Evolutionary conservation across 2,113 vertebrate genomes (phyloP).

Genomic region (Paradisaea rubra): DNA sequence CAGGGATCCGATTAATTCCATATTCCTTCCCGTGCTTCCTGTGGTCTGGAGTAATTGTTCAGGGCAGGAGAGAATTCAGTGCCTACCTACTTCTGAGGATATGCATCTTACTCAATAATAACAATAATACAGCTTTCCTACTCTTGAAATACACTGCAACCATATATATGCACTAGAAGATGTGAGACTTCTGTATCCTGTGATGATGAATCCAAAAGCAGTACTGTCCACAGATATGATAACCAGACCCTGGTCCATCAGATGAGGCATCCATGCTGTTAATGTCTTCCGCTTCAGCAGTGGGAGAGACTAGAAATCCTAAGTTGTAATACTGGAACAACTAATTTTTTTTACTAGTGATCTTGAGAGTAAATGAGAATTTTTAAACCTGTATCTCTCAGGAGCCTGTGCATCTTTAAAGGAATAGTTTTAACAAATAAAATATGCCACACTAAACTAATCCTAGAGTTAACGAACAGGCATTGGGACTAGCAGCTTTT

Average conservation of each 20-base stretch:
- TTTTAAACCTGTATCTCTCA: not conserved
- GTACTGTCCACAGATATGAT: not conserved
- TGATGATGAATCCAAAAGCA: not conserved
- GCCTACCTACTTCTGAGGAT: not conserved
- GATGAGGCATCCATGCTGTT: not conserved
- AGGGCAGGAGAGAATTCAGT: not conserved
- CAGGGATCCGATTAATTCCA: not conserved
- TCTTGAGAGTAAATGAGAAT: not conserved
- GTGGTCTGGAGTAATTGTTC: not conserved
- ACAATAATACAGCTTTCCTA: not conserved
- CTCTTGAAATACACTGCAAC: not conserved
- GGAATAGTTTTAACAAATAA: slow-evolving; percentile 55
- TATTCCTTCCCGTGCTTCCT: not conserved
- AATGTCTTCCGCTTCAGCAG: not conserved
- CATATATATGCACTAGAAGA: not conserved
- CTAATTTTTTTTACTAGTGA: not conserved
- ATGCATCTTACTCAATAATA: not conserved
- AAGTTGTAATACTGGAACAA: not conserved
- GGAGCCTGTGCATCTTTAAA: slow-evolving; percentile 39
- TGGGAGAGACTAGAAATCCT: not conserved
- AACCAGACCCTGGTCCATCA: not conserved
- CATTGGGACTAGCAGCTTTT: slow-evolving; percentile 76
- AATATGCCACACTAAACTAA: slow-evolving; percentile 63
- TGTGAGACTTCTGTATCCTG: not conserved
- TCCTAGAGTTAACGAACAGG: slow-evolving; percentile 67